A percentile compares a stretch with the other conserved stretches of the same genome.
phyloP scores from a whole-genome alignment of 2,797 vertebrate species.

The Propithecus perrieri region DNA sequence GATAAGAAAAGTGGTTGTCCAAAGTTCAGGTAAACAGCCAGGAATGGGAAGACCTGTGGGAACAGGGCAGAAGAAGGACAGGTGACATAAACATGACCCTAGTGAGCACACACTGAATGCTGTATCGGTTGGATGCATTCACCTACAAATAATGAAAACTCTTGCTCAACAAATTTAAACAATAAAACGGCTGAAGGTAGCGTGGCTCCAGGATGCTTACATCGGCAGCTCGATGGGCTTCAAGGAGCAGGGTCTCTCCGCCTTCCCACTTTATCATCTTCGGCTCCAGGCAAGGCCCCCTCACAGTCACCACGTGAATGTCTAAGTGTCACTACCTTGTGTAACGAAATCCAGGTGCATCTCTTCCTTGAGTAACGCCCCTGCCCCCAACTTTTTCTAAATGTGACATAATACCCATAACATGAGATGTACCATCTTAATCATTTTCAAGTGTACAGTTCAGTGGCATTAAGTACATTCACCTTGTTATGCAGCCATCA shows the following conservation, averaged over 20 bases:
- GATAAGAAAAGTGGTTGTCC: not conserved
- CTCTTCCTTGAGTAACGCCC: not conserved
- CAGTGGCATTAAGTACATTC: not conserved
- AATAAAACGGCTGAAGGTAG: not conserved
- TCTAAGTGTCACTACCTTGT: too few species aligned
- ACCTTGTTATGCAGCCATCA: not conserved
- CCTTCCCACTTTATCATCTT: not conserved
- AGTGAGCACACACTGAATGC: not conserved
- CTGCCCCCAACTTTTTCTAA: not conserved
- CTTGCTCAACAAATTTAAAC: not conserved
- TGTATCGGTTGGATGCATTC: not conserved
- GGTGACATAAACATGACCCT: not conserved
- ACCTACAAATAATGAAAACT: not conserved
- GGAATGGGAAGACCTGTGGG: not conserved
- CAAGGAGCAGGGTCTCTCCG: not conserved
- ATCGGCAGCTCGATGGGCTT: not conserved
- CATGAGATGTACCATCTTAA: not conserved
- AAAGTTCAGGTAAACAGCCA: not conserved
- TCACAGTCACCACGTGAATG: fast-evolving
- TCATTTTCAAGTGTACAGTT: not conserved
- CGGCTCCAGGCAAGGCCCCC: fast-evolving
- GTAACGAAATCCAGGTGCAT: not conserved
- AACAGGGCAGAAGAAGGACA: not conserved
- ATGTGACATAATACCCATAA: not conserved
- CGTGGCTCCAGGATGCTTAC: not conserved